A percentile compares a stretch with the other conserved stretches of the same genome.
These are phyloP conservation scores for Mastomys coucha DNA, from an alignment of 2,113 vertebrate genomes.

Conservation along the genomic window DNA sequence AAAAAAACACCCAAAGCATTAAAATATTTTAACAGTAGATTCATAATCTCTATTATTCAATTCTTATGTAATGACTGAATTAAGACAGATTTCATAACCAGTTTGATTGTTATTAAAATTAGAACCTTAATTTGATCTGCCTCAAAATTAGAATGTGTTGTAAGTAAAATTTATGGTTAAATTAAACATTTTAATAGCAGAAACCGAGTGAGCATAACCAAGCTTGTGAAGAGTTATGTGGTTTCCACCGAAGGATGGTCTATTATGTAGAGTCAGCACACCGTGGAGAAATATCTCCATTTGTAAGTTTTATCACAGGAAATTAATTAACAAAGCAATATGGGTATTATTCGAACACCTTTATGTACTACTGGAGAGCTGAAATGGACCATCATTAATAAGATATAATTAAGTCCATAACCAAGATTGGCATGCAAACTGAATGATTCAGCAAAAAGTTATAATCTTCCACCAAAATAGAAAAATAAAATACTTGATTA, in stretches of 20 bases:
- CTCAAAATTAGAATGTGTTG: slow-evolving; percentile 61
- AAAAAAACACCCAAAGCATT: slow-evolving; percentile 61
- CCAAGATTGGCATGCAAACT: slow-evolving; percentile 1
- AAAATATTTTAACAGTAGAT: slow-evolving; percentile 62
- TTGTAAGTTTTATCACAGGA: slow-evolving; percentile 73
- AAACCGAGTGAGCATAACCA: slow-evolving; percentile 74
- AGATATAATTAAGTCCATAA: slow-evolving; percentile 65
- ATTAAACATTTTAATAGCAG: slow-evolving; percentile 75
- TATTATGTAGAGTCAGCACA: slow-evolving; percentile 66
- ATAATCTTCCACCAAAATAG: slow-evolving; percentile 12
- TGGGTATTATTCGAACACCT: slow-evolving; percentile 57
- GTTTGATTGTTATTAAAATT: slow-evolving; percentile 49
- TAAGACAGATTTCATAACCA: slow-evolving; percentile 54
- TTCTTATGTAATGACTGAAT: slow-evolving; percentile 65
- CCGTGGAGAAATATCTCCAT: slow-evolving; percentile 67
- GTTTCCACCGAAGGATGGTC: slow-evolving; percentile 54
- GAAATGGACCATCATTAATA: slow-evolving; percentile 60
- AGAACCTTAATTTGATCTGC: slow-evolving; percentile 63
- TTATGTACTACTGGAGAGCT: slow-evolving; percentile 51
- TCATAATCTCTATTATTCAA: slow-evolving; percentile 48
- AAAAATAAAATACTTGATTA: slow-evolving; percentile 8
- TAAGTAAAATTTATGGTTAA: slow-evolving; percentile 77
- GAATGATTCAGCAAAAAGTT: slow-evolving; percentile 27
- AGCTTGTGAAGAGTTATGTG: slow-evolving; percentile 67
- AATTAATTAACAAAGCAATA: slow-evolving; percentile 79